Conservation (phyloP, 2,797 vertebrate genomes). For the Oreochromis mossambicus region DNA sequence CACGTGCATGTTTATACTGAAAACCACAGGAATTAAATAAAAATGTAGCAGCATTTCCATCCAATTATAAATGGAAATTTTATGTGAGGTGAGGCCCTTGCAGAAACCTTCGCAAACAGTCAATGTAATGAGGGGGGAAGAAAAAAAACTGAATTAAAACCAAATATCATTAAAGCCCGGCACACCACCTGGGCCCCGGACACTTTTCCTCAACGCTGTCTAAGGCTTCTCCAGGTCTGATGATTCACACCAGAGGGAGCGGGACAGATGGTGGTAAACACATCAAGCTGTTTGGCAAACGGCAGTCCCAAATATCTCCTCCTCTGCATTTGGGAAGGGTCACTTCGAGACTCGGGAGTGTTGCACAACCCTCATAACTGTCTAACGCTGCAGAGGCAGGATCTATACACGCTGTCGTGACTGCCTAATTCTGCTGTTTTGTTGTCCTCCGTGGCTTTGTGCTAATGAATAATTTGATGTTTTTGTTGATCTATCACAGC, state of each 20-base stretch:
- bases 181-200: constrained; percentile 41
- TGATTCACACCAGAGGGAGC: constrained; percentile 29
- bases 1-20: not conserved
- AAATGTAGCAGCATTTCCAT: not conserved
- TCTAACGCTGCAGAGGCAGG: not conserved
- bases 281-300: constrained; percentile 48
- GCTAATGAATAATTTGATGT: not conserved
- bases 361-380: not conserved
- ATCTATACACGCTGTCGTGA: not conserved
- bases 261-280: constrained; percentile 65
- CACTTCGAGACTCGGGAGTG: constrained; percentile 6
- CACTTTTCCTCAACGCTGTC: constrained; percentile 3
- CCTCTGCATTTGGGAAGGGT: constrained; percentile 5
- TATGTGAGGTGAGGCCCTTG: not conserved
- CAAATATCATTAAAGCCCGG: constrained; percentile 46
- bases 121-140: not conserved
- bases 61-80: not conserved
- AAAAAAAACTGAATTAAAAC: constrained; percentile 26
- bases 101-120: constrained; percentile 13
- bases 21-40: not conserved
- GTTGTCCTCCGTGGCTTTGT: not conserved
- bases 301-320: not conserved
- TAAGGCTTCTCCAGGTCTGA: constrained; percentile 42
- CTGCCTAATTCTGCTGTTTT: not conserved
- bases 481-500: not conserved